Conservation (phyloP, 2,797 vertebrate genomes). For the Arremon aurantiirostris region DNA sequence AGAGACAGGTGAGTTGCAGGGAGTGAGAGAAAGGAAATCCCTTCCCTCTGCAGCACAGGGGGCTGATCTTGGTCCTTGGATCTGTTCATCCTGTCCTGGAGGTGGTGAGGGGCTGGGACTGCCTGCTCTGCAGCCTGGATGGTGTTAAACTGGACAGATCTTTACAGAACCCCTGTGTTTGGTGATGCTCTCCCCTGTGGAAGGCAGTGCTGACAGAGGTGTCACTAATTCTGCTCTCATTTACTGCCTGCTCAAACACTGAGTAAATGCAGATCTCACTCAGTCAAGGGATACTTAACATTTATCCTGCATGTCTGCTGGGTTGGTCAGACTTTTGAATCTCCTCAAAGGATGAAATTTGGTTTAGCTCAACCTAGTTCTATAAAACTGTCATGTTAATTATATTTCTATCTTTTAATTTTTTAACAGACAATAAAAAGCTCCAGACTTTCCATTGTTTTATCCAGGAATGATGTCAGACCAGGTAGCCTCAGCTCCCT, state of each 20-base stretch:
- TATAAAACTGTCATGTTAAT: neutral
- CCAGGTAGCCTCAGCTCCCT: slow-evolving; percentile 11
- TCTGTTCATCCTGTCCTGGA: fast-evolving
- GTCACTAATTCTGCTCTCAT: neutral
- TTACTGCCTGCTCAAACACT: neutral
- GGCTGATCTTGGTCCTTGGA: neutral
- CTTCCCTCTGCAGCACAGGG: neutral
- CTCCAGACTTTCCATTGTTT: neutral
- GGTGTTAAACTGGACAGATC: neutral
- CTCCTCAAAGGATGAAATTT: neutral
- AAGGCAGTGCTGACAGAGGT: neutral
- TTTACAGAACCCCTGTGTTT: neutral
- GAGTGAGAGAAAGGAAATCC: neutral
- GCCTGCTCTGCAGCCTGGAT: neutral
- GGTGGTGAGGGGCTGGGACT: neutral
- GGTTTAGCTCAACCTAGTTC: fast-evolving
- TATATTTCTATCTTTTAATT: slow-evolving; percentile 10
- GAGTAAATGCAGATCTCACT: neutral
- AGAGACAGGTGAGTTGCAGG: neutral
- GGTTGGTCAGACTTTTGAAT: neutral
- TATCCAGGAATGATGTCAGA: slow-evolving; percentile 22
- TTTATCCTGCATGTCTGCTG: neutral
- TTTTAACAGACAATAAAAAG: slow-evolving; percentile 38
- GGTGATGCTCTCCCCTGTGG: neutral
- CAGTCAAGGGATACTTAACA: neutral